phyloP scores from a whole-genome alignment of 1,140 invertebrate species.

The Bathynomus jamesi region DNA sequence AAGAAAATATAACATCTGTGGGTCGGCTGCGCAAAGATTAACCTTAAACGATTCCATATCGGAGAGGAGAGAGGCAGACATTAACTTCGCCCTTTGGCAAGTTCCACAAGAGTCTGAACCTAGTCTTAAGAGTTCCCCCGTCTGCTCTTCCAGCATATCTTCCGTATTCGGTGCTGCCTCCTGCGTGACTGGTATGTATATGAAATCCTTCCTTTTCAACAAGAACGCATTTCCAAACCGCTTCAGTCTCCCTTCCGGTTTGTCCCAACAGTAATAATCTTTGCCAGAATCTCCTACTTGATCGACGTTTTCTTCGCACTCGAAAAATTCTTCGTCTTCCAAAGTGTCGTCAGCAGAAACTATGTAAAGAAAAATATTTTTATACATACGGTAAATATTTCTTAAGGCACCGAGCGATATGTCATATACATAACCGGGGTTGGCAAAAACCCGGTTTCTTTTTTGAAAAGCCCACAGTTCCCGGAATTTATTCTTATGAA shows the following conservation, averaged over 20 bases:
- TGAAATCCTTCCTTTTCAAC: conserved; percentile 57
- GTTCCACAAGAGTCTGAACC: conserved; percentile 74
- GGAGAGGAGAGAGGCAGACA: conserved; percentile 87
- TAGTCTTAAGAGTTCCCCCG: conserved; percentile 67
- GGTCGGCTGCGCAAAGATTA: too few species aligned
- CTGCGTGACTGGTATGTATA: conserved; percentile 86
- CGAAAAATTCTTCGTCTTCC: conserved; percentile 40
- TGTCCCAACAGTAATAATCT: conserved; percentile 51
- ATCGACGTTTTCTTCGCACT: conserved; percentile 36
- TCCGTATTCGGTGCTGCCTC: conserved; percentile 83
- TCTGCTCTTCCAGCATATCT: conserved; percentile 89
- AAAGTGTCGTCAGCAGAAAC: conserved; percentile 10
- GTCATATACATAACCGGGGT: too few species aligned
- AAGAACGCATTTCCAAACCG: conserved; percentile 60
- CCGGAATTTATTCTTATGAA: too few species aligned
- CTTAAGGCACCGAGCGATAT: too few species aligned
- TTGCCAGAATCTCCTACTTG: conserved; percentile 18
- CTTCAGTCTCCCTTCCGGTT: conserved; percentile 62
- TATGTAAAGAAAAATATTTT: background rate
- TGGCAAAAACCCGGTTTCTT: too few species aligned
- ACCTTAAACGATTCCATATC: conserved; percentile 98
- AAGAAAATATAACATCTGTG: too few species aligned
- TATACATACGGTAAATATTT: too few species aligned
- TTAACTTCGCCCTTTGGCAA: conserved; percentile 78
- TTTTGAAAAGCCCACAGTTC: too few species aligned